Conservation (phyloP, 2,888 invertebrate species). For the Dasysyrphus tricinctus region DNA sequence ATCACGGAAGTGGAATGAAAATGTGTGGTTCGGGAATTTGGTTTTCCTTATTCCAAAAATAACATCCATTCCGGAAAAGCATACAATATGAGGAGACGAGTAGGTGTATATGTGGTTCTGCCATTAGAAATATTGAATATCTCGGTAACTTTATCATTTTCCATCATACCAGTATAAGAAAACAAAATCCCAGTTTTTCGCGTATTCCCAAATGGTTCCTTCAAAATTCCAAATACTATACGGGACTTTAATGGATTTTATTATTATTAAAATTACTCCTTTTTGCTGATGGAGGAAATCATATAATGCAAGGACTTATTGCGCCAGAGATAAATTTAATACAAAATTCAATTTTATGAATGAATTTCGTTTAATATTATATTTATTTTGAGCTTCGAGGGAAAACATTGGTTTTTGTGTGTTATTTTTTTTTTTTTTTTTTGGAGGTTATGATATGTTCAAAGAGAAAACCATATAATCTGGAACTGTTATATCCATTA, state of each 20-base stretch:
- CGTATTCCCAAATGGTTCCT: slow-evolving; percentile 12
- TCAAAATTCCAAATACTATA: not conserved
- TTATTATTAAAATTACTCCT: slow-evolving; percentile 19
- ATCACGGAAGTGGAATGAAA: not conserved
- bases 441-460: not conserved
- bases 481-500: slow-evolving; percentile 7
- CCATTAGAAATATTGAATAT: slow-evolving; percentile 24
- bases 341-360: slow-evolving; percentile 33
- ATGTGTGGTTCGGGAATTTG: slow-evolving; percentile 18
- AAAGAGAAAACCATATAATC: not conserved
- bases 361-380: slow-evolving; percentile 15
- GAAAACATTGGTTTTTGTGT: not conserved
- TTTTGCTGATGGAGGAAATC: not conserved
- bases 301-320: slow-evolving; percentile 14
- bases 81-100: not conserved
- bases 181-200: not conserved
- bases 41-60: not conserved
- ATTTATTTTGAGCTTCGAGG: not conserved
- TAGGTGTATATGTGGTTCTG: not conserved
- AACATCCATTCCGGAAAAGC: not conserved
- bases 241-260: slow-evolving; percentile 8
- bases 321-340: slow-evolving; percentile 5
- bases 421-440: not conserved
- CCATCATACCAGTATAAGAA: not conserved
- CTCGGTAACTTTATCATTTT: not conserved